phyloP scores from a whole-genome alignment of 2,113 vertebrate species.

The Austrofundulus limnaeus region DNA sequence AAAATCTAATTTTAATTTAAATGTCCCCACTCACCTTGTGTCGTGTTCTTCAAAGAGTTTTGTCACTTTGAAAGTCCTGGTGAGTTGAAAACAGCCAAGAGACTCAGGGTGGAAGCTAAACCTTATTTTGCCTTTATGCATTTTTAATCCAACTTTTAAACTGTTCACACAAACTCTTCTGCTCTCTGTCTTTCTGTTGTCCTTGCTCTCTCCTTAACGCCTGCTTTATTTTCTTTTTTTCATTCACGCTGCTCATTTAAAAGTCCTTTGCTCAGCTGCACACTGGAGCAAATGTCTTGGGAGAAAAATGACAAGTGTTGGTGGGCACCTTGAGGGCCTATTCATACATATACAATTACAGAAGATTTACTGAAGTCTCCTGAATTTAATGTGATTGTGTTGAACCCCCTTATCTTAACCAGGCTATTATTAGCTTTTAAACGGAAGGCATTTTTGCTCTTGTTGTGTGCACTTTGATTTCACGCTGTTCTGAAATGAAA shows the following conservation, averaged over 20 bases:
- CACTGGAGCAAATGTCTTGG: constrained; percentile 34
- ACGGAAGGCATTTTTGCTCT: constrained; percentile 36
- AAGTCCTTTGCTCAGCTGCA: constrained; percentile 45
- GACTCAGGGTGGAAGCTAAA: constrained; percentile 46
- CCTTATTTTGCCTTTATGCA: constrained; percentile 49
- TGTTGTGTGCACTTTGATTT: constrained; percentile 31
- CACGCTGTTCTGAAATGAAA: constrained; percentile 20
- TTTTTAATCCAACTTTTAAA: constrained; percentile 62
- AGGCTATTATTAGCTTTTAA: constrained; percentile 40
- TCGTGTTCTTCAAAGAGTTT: constrained; percentile 1
- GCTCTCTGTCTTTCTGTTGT: constrained; percentile 24
- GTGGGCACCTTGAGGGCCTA: constrained; percentile 39
- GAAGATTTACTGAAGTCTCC: constrained; percentile 42
- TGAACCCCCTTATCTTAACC: constrained; percentile 46
- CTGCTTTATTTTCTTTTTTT: constrained; percentile 31
- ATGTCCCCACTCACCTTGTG: constrained; percentile 1
- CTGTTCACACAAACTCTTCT: constrained; percentile 50
- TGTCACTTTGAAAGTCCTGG: constrained; percentile 6
- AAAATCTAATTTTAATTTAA: too few relatives aligned
- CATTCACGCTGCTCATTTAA: constrained; percentile 28
- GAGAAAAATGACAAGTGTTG: constrained; percentile 13
- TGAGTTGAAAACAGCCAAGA: constrained; percentile 38
- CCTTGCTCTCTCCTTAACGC: constrained; percentile 7
- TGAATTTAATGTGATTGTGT: constrained; percentile 52
- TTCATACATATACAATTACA: constrained; percentile 54